A percentile compares a stretch with the other conserved stretches of the same genome.
These are phyloP conservation scores for Punctoribates punctum DNA, from an alignment of 2,888 invertebrate species.

Conservation along the genomic window DNA sequence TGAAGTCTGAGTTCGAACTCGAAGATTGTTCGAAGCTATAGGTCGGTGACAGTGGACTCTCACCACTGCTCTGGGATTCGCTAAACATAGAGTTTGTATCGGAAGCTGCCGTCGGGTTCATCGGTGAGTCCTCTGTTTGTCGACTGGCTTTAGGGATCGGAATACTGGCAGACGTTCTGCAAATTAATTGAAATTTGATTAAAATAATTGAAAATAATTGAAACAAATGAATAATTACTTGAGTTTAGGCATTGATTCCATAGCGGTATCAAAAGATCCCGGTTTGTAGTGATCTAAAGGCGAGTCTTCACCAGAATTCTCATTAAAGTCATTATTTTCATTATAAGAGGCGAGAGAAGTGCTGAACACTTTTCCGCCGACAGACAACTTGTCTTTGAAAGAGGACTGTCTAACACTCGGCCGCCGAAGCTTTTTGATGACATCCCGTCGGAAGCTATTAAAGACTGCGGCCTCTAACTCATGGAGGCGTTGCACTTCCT, in stretches of 20 bases:
- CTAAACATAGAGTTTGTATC: not conserved
- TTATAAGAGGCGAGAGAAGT: constrained; percentile 34
- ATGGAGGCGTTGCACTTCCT: constrained; percentile 83
- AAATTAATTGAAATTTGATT: not conserved
- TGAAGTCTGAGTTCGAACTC: constrained; percentile 2
- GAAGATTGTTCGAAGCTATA: not conserved
- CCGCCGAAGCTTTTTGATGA: constrained; percentile 81
- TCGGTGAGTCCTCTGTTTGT: not conserved
- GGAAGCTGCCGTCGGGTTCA: not conserved
- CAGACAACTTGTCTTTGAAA: constrained; percentile 65
- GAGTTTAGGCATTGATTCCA: not conserved
- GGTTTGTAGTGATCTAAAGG: constrained; percentile 15
- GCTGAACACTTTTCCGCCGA: constrained; percentile 36
- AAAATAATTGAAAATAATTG: not conserved
- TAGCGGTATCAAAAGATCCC: not conserved
- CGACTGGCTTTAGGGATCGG: not conserved
- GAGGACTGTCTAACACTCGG: constrained; percentile 66
- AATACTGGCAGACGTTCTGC: constrained; percentile 35
- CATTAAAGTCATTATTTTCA: constrained; percentile 33
- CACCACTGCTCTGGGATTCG: constrained; percentile 31
- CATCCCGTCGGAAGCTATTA: constrained; percentile 87
- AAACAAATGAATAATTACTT: not conserved
- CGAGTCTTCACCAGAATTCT: constrained; percentile 30
- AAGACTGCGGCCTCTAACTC: constrained; percentile 91
- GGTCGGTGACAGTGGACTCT: not conserved